Base-by-base conservation (phyloP, 2,888 invertebrate species). In the Pachymerium ferrugineum region DNA sequence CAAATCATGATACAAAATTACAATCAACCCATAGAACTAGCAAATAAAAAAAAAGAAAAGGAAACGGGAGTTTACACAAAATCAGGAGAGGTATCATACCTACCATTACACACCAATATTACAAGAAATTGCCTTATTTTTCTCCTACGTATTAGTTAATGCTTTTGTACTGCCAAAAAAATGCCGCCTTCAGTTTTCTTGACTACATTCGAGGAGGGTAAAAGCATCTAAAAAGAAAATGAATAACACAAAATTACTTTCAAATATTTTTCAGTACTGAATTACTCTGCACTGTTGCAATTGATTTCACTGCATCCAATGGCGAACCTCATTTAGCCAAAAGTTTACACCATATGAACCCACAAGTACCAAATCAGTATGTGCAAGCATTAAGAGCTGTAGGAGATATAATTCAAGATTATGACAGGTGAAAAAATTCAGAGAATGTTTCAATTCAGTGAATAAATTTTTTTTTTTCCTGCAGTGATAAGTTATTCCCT, bases 201-300 rank as follows among this genome's bases (percentile, higher is more conserved):
- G 87, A 88, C 78, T 88, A 85, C 79, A 83, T 88, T 67, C 82
- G 84, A 76, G 86, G 85, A 69, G 86, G 87, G 83, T 73, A 68
- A 33, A 35, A 12, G n/a, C 19, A 8, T 10, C 67, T 42, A 3
- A 3, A 42, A 16, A 3, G 28, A 6, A 16, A 31, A 62, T 28
- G 14, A n/a, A 8, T 25, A 28, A 19, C n/a, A n/a, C 8, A 8
- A 42, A n/a, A n/a, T n/a, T 19, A 12, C 29, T 67, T 22, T 12
- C 3, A 30, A 62, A 54, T 62, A 28, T 72, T 31, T 62, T 71
- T 70, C 30, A 76, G 76, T 67, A 83, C 83, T 29, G 83, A 84
- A 76, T 80, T 85, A 62, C 81, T 83, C 77, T 84, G 83, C 76
- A 81, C 83, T 28, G 81, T 85, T 75, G 83, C 83, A 28, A 83